These are phyloP conservation scores for Neoniphon sammara DNA, from an alignment of 2,797 vertebrate genomes.

Conservation along the genomic window DNA sequence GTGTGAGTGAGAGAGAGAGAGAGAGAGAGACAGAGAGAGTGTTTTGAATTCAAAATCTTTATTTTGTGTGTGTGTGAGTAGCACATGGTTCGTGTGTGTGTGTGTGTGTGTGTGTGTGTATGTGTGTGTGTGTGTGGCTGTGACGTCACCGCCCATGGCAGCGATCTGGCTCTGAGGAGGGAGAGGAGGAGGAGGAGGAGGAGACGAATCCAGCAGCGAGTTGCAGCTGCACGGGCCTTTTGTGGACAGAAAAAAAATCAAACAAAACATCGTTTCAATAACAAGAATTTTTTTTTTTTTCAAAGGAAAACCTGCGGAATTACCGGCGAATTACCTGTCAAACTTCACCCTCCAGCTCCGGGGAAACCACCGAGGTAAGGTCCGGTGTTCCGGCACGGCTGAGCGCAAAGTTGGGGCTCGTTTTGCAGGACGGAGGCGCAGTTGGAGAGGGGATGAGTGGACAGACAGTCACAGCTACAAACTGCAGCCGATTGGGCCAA, in stretches of 20 bases:
- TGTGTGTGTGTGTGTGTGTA: not conserved
- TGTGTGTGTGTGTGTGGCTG: too few species aligned
- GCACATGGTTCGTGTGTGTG: not conserved
- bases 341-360: not conserved
- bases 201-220: not conserved
- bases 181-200: not conserved
- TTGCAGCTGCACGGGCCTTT: not conserved
- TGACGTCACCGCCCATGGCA: constrained; percentile 10
- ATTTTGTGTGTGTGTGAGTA: not conserved
- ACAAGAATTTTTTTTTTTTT: too few species aligned
- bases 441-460: not conserved
- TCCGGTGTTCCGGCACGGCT: not conserved
- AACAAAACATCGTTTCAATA: not conserved
- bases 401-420: not conserved
- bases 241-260: not conserved
- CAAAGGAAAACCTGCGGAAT: too few species aligned
- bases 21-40: too few species aligned
- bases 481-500: too few species aligned
- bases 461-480: not conserved
- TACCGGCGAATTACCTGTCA: not conserved
- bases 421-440: not conserved
- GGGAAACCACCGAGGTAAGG: not conserved
- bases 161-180: not conserved
- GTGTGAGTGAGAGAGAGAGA: too few species aligned
- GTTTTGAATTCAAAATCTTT: too few species aligned